Percentiles rank a stretch among this genome's conserved stretches.
Evolutionary conservation across 2,113 vertebrate species (phyloP).

Genomic region (Hassar affinis): DNA sequence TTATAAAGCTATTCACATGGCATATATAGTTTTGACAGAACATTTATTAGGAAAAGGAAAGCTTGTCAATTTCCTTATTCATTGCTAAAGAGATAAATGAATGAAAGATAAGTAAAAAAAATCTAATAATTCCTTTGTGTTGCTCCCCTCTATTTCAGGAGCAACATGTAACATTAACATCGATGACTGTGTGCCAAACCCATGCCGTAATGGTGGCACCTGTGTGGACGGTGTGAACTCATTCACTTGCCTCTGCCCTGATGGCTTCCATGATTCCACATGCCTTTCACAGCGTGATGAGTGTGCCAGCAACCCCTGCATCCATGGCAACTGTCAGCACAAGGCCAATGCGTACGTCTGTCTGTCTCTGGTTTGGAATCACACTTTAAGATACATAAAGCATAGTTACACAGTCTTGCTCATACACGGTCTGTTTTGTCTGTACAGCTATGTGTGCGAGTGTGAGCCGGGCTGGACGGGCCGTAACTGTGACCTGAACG

Average conservation of each 20-base stretch:
- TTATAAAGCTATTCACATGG: background rate
- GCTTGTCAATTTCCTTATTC: background rate
- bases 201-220: constrained; percentile 90
- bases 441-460: constrained; percentile 81
- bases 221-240: constrained; percentile 84
- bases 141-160: constrained; percentile 67
- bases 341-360: constrained; percentile 82
- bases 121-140: background rate
- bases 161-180: constrained; percentile 90
- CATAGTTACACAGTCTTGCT: background rate
- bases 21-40: background rate
- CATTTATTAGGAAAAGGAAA: background rate
- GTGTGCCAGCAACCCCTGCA: constrained; percentile 91
- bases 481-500: constrained; percentile 87
- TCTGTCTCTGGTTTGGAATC: background rate
- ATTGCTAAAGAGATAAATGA: background rate
- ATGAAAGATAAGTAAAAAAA: background rate
- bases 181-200: constrained; percentile 82
- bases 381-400: background rate
- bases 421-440: background rate
- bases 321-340: constrained; percentile 86
- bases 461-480: constrained; percentile 91
- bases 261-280: constrained; percentile 86
- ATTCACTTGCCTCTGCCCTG: constrained; percentile 87
- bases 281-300: constrained; percentile 92